Base-by-base conservation (phyloP, 2,888 invertebrate species). In the Junonia oenone region DNA sequence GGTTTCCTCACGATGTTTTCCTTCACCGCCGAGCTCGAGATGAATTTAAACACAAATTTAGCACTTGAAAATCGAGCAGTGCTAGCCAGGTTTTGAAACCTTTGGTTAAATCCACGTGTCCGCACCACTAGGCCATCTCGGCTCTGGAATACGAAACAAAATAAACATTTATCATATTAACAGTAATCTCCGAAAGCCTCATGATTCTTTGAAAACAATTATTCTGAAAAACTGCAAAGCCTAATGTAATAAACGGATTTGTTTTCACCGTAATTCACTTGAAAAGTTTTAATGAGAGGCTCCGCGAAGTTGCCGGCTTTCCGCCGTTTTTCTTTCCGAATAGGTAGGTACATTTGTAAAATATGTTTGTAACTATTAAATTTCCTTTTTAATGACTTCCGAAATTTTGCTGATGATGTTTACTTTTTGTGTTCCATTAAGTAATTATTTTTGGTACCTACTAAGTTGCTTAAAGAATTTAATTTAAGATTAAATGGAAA, bases 271-370 rank as follows among this genome's bases (percentile, higher is more conserved):
- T 49, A 57, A 57, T 50, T 57, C 56, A 29, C 29, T 46, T 22
- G 31, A 45, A 43, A 59, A 59, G 53, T 59, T 59, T 56, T 59
- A 59, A 59, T 59, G 56, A 59, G 56, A 51, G 17, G 50, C 38
- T 17, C 37, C 56, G 45, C 45, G 19, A 50, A 56, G 56, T 56
- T 56, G 27, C 47, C 40, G 29, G 40, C 43, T 56, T 38, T 49
- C 19, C 46, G 40, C 19, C 17, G 40, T 56, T 59, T 55, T 54
- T 53, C 22, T 46, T 55, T 45, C 52, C 40, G 26, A 17, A 33
- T 49, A n/a, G n/a, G n/a, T n/a, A n/a, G n/a, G n/a, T n/a, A 49
- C 51, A 29, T 26, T 40, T 11, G 38, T 11, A 19, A 40, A 40
- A 40, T 40, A 40, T 40, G 19, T 19, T 40, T 40, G 19, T 19